Percentiles rank a stretch among this genome's conserved stretches.
Evolutionary conservation across 53 echinoderm and acorn worm species (phyloP).

Genomic region (Stichopus horrens): DNA sequence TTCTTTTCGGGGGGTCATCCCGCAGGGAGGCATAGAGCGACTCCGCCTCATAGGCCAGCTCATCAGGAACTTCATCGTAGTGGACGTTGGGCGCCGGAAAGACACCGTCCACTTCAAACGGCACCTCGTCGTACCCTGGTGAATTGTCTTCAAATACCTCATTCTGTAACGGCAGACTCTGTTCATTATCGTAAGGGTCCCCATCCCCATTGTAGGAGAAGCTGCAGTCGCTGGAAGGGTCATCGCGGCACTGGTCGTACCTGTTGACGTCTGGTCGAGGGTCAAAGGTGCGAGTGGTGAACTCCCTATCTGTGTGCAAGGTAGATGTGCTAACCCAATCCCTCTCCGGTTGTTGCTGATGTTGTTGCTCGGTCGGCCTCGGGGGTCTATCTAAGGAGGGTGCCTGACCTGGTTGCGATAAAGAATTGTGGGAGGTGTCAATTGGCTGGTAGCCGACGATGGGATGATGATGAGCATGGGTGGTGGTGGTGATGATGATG

Average conservation of each 20-base stretch:
- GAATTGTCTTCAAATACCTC: constrained; percentile 11
- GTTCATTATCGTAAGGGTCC: constrained; percentile 1
- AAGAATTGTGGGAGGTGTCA: constrained; percentile 21
- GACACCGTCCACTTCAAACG: not conserved
- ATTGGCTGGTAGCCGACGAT: constrained; percentile 20
- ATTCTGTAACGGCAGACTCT: constrained; percentile 8
- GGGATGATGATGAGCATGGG: constrained; percentile 7
- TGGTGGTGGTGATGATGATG: not conserved
- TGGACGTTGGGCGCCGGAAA: constrained; percentile 7
- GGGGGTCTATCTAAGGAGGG: not conserved
- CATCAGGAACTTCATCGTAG: constrained; percentile 34
- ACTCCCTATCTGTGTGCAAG: constrained; percentile 8
- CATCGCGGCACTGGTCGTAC: not conserved
- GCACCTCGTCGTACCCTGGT: constrained; percentile 24
- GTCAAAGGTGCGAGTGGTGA: constrained; percentile 29
- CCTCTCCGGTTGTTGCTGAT: not conserved
- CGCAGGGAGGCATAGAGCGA: constrained; percentile 36
- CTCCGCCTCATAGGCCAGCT: constrained; percentile 30
- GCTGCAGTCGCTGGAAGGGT: not conserved
- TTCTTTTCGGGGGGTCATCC: constrained; percentile 40
- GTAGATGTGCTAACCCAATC: not conserved
- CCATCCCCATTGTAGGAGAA: not conserved
- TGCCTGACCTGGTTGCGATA: constrained; percentile 35
- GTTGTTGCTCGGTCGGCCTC: not conserved
- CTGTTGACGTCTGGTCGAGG: constrained; percentile 6